Evolutionary conservation across 2,888 invertebrate species (phyloP).

Genomic region (Ochropleura leucogaster): DNA sequence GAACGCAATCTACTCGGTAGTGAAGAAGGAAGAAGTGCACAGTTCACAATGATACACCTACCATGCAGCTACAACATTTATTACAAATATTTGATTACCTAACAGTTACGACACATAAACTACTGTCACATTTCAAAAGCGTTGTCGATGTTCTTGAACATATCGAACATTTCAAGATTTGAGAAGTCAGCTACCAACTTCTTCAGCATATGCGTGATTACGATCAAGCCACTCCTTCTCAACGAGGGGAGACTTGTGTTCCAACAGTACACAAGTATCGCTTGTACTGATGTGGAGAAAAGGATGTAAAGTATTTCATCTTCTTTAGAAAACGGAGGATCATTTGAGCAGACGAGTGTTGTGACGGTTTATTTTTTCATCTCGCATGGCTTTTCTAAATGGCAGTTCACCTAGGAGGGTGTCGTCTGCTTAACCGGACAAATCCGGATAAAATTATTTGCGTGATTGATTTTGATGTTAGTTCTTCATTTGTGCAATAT

Average conservation of each 20-base stretch:
- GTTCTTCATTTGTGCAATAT: too few relatives aligned
- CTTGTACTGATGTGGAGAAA: too few relatives aligned
- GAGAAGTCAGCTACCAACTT: background rate
- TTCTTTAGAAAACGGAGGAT: too few relatives aligned
- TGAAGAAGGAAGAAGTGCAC: constrained; percentile 74
- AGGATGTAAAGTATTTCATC: too few relatives aligned
- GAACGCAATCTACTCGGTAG: constrained; percentile 53
- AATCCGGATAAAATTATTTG: too few relatives aligned
- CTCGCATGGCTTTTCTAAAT: too few relatives aligned
- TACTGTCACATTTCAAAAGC: constrained; percentile 55
- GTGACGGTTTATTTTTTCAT: too few relatives aligned
- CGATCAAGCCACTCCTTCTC: background rate
- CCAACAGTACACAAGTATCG: constrained; percentile 3
- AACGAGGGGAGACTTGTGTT: background rate
- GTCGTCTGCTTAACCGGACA: too few relatives aligned
- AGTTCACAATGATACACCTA: constrained; percentile 75
- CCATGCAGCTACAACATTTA: constrained; percentile 84
- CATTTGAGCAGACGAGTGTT: too few relatives aligned
- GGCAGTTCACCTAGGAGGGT: too few relatives aligned
- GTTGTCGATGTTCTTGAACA: background rate
- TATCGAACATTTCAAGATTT: background rate
- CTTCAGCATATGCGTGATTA: background rate
- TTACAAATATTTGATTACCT: constrained; percentile 75
- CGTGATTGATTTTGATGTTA: too few relatives aligned
- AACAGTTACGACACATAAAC: constrained; percentile 65